phyloP scores from a whole-genome alignment of 2,113 vertebrate species.

The Ceratotherium simum region DNA sequence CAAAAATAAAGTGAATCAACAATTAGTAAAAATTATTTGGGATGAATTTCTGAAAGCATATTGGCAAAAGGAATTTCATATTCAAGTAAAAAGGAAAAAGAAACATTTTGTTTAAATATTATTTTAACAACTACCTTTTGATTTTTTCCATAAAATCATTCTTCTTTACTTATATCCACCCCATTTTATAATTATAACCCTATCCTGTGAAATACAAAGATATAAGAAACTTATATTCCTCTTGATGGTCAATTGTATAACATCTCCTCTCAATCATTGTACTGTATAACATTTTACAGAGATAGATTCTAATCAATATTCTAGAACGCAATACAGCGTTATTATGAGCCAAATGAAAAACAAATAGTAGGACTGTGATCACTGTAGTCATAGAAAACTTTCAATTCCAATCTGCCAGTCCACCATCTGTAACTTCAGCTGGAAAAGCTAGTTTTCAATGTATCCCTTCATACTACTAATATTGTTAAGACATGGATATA shows the following conservation, averaged over 20 bases:
- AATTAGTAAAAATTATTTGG: not conserved
- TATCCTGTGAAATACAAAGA: not conserved
- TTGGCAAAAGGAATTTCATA: not conserved
- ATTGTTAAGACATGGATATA: not conserved
- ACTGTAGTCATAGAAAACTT: not conserved
- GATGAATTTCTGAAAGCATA: not conserved
- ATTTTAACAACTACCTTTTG: not conserved
- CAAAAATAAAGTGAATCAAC: not conserved
- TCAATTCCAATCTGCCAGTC: not conserved
- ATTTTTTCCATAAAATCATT: not conserved
- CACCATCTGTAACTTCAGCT: not conserved
- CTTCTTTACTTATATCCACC: not conserved
- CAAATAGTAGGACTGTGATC: not conserved
- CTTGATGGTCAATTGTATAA: not conserved
- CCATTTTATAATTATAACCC: not conserved
- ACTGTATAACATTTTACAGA: not conserved
- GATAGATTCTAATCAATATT: not conserved
- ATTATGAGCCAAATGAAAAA: not conserved
- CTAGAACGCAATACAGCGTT: not conserved
- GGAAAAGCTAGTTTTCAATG: not conserved
- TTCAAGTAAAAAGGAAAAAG: not conserved
- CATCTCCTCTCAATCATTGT: not conserved
- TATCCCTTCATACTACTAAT: not conserved
- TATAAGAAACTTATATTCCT: not conserved
- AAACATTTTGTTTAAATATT: not conserved